Evolutionary conservation across 2,888 invertebrate species (phyloP).

Genomic region (Mayetiola destructor): DNA sequence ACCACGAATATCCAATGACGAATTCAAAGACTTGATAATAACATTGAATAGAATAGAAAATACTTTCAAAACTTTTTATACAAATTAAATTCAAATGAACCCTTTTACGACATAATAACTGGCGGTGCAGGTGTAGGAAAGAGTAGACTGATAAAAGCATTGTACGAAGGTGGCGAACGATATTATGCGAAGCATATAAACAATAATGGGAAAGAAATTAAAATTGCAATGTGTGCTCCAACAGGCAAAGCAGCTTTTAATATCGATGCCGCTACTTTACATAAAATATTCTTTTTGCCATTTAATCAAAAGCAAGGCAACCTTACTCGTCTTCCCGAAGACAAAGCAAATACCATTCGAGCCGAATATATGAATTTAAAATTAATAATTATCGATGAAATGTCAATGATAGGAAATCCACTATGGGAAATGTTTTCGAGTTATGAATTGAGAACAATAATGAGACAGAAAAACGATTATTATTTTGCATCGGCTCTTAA

Average conservation of each 20-base stretch:
- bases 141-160: slow-evolving; percentile 22
- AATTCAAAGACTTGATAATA: too few relatives aligned
- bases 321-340: not conserved
- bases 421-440: slow-evolving; percentile 22
- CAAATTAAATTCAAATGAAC: slow-evolving; percentile 17
- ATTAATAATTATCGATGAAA: slow-evolving; percentile 15
- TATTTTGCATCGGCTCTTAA: slow-evolving; percentile 22
- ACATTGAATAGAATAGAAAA: slow-evolving; percentile 16
- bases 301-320: not conserved
- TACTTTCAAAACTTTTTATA: slow-evolving; percentile 17
- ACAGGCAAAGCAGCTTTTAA: slow-evolving; percentile 23
- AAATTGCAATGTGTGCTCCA: slow-evolving; percentile 21
- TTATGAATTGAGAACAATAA: slow-evolving; percentile 24
- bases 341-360: slow-evolving; percentile 18
- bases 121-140: slow-evolving; percentile 26
- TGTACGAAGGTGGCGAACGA: slow-evolving; percentile 21
- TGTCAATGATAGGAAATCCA: slow-evolving; percentile 15
- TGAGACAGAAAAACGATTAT: slow-evolving; percentile 24
- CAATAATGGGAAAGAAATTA: slow-evolving; percentile 19
- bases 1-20: too few relatives aligned
- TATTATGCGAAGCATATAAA: slow-evolving; percentile 20
- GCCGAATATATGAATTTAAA: not conserved
- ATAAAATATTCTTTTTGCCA: slow-evolving; percentile 22
- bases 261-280: slow-evolving; percentile 23
- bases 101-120: slow-evolving; percentile 17